A percentile compares a stretch with the other conserved stretches of the same genome.
Evolutionary conservation across 92 coral and sea anemone species (phyloP).

Genomic region (Siderastrea radians): DNA sequence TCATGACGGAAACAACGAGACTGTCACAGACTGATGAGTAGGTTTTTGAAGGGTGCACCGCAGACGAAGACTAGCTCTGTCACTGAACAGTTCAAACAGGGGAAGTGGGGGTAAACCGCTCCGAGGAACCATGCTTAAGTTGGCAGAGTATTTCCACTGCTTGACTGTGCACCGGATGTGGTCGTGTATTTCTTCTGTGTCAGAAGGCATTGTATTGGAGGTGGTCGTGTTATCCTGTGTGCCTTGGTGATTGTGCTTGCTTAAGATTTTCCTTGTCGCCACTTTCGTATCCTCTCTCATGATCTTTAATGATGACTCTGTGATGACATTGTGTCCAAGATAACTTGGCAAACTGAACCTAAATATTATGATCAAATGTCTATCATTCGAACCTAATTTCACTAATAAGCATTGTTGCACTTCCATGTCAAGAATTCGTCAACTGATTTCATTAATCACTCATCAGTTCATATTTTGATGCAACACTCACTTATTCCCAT

Average conservation of each 20-base stretch:
- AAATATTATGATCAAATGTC: too few relatives aligned
- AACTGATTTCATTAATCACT: too few relatives aligned
- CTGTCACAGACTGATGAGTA: conserved; percentile 53
- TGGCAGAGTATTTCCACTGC: background rate
- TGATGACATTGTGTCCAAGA: background rate
- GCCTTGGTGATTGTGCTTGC: background rate
- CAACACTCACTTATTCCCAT: too few relatives aligned
- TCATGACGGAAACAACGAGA: too few relatives aligned
- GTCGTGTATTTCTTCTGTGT: background rate
- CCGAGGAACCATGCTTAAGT: conserved; percentile 18
- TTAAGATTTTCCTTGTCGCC: background rate
- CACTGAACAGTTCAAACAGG: conserved; percentile 59
- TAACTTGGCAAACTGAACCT: background rate
- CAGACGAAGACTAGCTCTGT: conserved; percentile 58
- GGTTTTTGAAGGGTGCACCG: conserved; percentile 57
- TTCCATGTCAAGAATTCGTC: background rate
- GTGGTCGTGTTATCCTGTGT: too few relatives aligned
- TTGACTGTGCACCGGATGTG: background rate
- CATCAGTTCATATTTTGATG: too few relatives aligned
- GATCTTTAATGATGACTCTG: background rate
- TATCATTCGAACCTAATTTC: conserved; percentile 11
- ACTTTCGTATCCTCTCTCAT: background rate
- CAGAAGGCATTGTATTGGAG: too few relatives aligned
- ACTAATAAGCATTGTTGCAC: background rate
- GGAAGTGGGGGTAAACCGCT: conserved; percentile 64